phyloP scores from a whole-genome alignment of 2,113 vertebrate genomes.

The Piprites chloris region DNA sequence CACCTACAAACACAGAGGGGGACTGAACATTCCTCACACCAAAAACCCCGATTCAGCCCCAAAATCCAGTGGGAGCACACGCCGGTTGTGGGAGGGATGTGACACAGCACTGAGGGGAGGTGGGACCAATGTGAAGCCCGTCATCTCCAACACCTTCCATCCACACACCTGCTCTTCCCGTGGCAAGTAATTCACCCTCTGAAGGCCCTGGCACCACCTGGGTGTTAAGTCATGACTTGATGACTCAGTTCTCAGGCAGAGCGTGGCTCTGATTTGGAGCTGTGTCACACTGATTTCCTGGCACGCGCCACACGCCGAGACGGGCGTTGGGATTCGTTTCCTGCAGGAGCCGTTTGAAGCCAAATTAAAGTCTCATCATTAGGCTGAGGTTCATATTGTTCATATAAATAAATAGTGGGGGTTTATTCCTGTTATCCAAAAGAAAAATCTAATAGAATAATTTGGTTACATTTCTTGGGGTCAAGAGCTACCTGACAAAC shows the following conservation, averaged over 20 bases:
- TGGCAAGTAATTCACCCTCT: fast-evolving
- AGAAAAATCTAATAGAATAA: not conserved
- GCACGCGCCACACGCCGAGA: not conserved
- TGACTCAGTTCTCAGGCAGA: not conserved
- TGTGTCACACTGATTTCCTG: not conserved
- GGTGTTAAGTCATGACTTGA: not conserved
- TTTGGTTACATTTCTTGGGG: not conserved
- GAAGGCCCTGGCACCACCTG: not conserved
- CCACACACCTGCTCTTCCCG: not conserved
- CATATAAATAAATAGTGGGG: not conserved
- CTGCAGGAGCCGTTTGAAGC: not conserved
- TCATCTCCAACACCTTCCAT: not conserved
- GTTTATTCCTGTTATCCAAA: not conserved
- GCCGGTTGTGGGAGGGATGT: fast-evolving
- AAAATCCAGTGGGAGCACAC: fast-evolving
- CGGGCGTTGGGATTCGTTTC: not conserved
- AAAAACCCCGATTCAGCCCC: not conserved
- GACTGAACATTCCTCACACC: fast-evolving
- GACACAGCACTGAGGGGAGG: not conserved
- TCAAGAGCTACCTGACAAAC: not conserved
- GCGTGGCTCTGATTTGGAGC: not conserved
- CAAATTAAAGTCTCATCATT: not conserved
- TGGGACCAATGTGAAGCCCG: not conserved
- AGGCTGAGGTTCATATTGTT: not conserved
- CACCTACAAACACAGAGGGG: not conserved